A percentile compares a stretch with the other conserved stretches of the same genome.
Evolutionary conservation across 2,797 vertebrate species (phyloP).

Genomic region (Halcyon smyrnensis): DNA sequence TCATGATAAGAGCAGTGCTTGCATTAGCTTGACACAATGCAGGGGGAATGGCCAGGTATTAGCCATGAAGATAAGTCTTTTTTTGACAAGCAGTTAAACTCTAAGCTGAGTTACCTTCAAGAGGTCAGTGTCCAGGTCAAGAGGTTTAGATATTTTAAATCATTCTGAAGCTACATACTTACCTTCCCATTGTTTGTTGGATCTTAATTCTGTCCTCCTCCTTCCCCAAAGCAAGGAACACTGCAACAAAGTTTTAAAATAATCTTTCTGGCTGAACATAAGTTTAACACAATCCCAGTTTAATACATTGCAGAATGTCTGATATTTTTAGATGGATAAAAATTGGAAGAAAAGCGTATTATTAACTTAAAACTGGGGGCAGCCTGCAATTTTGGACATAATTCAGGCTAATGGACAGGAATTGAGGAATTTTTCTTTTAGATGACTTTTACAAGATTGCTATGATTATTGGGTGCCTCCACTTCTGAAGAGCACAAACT

Average conservation of each 20-base stretch:
- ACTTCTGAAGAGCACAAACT: neutral
- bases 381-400: neutral
- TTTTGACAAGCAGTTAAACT: neutral
- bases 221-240: neutral
- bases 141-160: neutral
- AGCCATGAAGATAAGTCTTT: neutral
- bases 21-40: neutral
- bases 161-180: neutral
- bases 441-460: neutral
- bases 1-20: neutral
- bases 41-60: neutral
- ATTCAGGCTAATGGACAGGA: neutral
- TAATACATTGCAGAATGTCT: neutral
- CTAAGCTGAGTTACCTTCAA: constrained; percentile 15
- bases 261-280: neutral
- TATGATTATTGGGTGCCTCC: neutral
- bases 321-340: neutral
- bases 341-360: neutral
- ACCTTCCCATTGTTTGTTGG: neutral
- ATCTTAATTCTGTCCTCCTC: neutral
- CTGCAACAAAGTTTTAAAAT: neutral
- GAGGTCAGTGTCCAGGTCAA: neutral
- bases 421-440: neutral
- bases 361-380: neutral
- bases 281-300: neutral